These are phyloP conservation scores for Archips xylosteana DNA, from an alignment of 2,888 invertebrate genomes.

Conservation along the genomic window DNA sequence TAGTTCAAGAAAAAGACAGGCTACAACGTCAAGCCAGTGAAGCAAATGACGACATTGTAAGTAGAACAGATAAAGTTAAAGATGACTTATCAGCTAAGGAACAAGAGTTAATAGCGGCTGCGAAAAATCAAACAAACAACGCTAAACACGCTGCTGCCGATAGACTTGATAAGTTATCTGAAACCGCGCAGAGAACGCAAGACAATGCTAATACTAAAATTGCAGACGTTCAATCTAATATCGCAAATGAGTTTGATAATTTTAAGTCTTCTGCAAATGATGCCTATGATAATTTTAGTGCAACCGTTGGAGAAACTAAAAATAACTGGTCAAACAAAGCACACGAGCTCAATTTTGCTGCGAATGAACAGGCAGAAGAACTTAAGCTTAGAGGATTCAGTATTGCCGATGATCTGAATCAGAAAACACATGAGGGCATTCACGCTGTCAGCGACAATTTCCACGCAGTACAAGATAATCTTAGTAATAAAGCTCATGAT, in stretches of 20 bases:
- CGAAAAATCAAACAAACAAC: conserved; percentile 58
- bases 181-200: conserved; percentile 58
- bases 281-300: conserved; percentile 66
- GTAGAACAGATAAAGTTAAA: conserved; percentile 58
- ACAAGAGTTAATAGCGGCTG: conserved; percentile 57
- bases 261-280: conserved; percentile 61
- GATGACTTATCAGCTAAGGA: conserved; percentile 59
- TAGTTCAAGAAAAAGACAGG: conserved; percentile 70
- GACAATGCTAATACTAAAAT: conserved; percentile 57
- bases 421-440: conserved; percentile 65
- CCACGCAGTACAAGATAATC: conserved; percentile 58
- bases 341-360: conserved; percentile 70
- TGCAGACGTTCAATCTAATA: conserved; percentile 57
- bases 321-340: conserved; percentile 71
- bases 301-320: conserved; percentile 65
- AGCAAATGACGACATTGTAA: conserved; percentile 60
- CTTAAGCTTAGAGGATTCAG: conserved; percentile 63
- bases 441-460: conserved; percentile 62
- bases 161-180: conserved; percentile 59
- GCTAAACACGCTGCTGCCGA: conserved; percentile 56
- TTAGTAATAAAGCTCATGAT: conserved; percentile 63
- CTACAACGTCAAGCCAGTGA: conserved; percentile 65
- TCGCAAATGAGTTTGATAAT: conserved; percentile 58
- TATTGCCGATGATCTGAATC: conserved; percentile 59
- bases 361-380: conserved; percentile 72